Evolutionary conservation across 2,113 vertebrate species (phyloP).

Genomic region (Otus sunia): DNA sequence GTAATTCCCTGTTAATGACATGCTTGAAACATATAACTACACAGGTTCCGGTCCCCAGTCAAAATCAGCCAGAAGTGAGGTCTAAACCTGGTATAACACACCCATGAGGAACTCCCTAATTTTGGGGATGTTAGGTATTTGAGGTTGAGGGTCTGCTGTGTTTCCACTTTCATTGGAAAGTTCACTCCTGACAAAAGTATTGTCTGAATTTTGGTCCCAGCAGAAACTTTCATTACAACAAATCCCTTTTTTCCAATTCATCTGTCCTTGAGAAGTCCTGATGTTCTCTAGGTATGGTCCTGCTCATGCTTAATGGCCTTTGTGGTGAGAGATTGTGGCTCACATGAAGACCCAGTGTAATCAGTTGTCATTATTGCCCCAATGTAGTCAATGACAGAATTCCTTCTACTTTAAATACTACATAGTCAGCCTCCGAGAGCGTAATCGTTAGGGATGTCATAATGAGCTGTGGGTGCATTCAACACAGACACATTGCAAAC

Average conservation of each 20-base stretch:
- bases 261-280: not conserved
- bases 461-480: not conserved
- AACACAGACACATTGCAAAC: not conserved
- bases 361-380: accelerated
- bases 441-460: not conserved
- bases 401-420: not conserved
- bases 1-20: not conserved
- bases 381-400: not conserved
- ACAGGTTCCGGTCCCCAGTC: not conserved
- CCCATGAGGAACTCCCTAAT: not conserved
- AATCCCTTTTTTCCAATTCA: not conserved
- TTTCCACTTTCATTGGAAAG: not conserved
- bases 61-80: not conserved
- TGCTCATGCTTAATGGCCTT: not conserved
- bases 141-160: not conserved
- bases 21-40: not conserved
- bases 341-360: accelerated
- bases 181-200: not conserved
- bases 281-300: not conserved
- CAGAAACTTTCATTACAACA: not conserved
- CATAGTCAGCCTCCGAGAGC: not conserved
- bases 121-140: not conserved
- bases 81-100: not conserved
- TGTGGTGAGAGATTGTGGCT: not conserved
- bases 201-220: not conserved